Percentiles rank a stretch among this genome's conserved stretches.
Evolutionary conservation across 2,113 vertebrate genomes (phyloP).

Genomic region (Tragelaphus imberbis): DNA sequence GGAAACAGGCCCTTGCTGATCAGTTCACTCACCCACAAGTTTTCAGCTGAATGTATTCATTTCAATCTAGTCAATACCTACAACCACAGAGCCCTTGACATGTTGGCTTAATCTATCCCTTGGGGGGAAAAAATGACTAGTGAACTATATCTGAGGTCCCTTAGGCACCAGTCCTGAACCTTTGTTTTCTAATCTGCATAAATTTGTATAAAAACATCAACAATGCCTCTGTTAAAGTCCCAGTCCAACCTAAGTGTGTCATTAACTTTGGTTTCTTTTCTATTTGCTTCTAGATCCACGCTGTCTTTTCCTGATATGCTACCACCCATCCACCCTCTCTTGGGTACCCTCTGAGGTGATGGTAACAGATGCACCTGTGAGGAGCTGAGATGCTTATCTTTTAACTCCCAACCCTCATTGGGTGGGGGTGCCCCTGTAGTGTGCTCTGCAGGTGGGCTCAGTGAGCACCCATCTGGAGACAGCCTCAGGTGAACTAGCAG

Average conservation of each 20-base stretch:
- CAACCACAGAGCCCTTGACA: not conserved
- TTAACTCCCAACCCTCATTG: not conserved
- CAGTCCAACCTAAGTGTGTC: not conserved
- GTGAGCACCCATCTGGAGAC: not conserved
- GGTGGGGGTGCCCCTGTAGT: not conserved
- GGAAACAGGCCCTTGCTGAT: not conserved
- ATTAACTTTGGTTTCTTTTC: not conserved
- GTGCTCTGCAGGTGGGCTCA: not conserved
- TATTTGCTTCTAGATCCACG: not conserved
- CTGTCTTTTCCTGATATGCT: not conserved
- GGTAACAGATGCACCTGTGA: rapidly evolving
- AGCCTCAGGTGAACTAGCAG: not conserved
- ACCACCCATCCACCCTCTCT: no score
- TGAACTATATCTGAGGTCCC: not conserved
- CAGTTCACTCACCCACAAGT: not conserved
- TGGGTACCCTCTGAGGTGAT: not conserved
- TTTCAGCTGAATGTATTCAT: not conserved
- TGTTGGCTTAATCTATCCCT: not conserved
- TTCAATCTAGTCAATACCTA: not conserved
- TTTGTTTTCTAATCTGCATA: not conserved
- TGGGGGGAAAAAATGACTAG: not conserved
- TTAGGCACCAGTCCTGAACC: not conserved
- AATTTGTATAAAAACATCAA: not conserved
- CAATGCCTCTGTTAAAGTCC: not conserved
- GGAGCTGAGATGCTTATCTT: not conserved